Evolutionary conservation across 2,797 vertebrate genomes (phyloP), one percentile per base, ranked within the genome.

Genomic region (Stomatorhinus walkeri): DNA sequence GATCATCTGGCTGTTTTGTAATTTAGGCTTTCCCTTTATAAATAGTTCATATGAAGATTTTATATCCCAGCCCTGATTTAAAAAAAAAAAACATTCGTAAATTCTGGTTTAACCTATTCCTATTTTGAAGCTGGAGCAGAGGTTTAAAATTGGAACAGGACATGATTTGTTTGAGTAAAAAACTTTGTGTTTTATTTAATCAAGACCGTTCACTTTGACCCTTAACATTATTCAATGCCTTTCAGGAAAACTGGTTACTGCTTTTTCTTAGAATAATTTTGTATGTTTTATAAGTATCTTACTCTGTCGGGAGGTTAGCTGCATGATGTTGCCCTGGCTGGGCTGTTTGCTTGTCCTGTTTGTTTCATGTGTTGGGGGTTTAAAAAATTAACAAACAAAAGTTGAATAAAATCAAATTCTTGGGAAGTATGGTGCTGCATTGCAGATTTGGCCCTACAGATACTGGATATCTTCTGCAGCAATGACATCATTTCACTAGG

Each of bases 401-500:
- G 76, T 59, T 59, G 8, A 87, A 49, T 64, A 54, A 40, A 40
- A 48, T 7, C 12, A 7, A 49, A 64, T 48, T 24, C 1, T 48
- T n/a, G 40, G 36, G 19, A 14, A 49, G 59, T 10, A 87, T 16
- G 43, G 90, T 90, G 89, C 91, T 92, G 93, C 93, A 93, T 14
- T 92, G 93, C 91, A 91, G 90, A 89, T 85, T 40, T 46, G n/a
- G 87, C 68, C 89, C 68, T 90, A 87, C 88, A 87, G 72, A 88
- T 87, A 46, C 48, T 76, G 28, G n/a, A 24, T 56, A 4, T 87
- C n/a, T 54, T 81, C 87, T 89, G 22, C 32, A 14, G 24, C 49
- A 72, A 12, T 90, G 88, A 90, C 90, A 64, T 93, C 85, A 85
- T 76, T 90, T 89, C n/a, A 4, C 87, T 59, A 81, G n/a, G 87